Evolutionary conservation across 2,888 invertebrate genomes (phyloP).

Genomic region (Zhuqinia jingwanae): DNA sequence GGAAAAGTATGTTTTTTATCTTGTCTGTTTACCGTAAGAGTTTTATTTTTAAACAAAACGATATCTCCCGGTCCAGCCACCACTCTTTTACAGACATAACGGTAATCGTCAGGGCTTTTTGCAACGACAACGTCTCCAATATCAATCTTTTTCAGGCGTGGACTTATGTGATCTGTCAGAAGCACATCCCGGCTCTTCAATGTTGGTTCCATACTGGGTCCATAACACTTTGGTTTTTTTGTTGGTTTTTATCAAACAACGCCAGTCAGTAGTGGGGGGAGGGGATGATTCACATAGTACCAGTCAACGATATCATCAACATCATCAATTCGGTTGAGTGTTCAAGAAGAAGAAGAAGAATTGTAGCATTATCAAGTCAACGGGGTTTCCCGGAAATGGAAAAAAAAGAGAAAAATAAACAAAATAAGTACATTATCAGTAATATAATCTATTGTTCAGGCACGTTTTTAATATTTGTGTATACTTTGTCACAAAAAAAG

Average conservation of each 20-base stretch:
- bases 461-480: not conserved
- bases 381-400: not conserved
- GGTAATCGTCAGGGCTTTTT: conserved; percentile 86
- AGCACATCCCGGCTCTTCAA: conserved; percentile 90
- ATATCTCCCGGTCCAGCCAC: conserved; percentile 87
- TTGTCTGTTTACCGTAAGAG: conserved; percentile 35
- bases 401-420: not conserved
- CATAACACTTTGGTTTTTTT: conserved; percentile 87
- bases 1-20: not conserved
- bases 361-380: not conserved
- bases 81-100: conserved; percentile 93
- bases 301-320: not conserved
- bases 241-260: not conserved
- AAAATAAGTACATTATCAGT: not conserved
- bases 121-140: conserved; percentile 93
- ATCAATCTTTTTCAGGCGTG: conserved; percentile 84
- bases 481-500: too few relatives aligned
- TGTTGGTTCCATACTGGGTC: conserved; percentile 97
- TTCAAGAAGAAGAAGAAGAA: not conserved
- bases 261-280: too few relatives aligned
- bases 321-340: not conserved
- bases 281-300: not conserved
- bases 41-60: conserved; percentile 80
- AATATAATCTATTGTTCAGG: not conserved
- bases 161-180: conserved; percentile 90